phyloP scores from a whole-genome alignment of 2,797 vertebrate genomes.

The Coccyzus lansbergi region DNA sequence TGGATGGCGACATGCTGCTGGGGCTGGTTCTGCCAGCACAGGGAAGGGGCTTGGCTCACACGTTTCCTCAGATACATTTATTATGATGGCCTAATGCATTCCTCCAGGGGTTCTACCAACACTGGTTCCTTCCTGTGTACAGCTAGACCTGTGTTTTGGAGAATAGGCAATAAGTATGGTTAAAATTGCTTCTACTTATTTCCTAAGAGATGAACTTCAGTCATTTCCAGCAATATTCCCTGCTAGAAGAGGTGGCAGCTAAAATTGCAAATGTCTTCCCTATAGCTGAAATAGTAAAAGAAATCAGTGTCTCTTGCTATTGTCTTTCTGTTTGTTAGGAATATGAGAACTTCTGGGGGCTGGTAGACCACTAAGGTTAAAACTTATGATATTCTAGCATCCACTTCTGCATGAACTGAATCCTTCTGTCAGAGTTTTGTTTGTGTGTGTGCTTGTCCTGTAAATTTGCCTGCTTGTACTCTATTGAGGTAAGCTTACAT shows the following conservation, averaged over 20 bases:
- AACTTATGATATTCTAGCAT: not conserved
- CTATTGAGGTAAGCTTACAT: not conserved
- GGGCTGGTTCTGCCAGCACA: not conserved
- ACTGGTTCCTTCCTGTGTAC: not conserved
- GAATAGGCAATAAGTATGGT: not conserved
- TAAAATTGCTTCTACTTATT: not conserved
- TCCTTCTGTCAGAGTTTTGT: not conserved
- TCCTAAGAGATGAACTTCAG: not conserved
- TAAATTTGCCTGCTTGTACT: not conserved
- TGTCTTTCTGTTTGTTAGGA: not conserved
- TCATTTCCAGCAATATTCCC: not conserved
- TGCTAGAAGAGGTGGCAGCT: not conserved
- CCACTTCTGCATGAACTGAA: not conserved
- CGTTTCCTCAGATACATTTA: not conserved
- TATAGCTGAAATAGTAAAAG: not conserved
- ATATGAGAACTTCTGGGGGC: not conserved
- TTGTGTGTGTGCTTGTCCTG: not conserved
- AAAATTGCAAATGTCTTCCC: not conserved
- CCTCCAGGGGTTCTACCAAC: not conserved
- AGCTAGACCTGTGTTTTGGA: not conserved
- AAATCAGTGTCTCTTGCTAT: not conserved
- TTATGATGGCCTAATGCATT: not conserved
- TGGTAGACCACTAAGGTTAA: not conserved
- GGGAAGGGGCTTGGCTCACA: not conserved
- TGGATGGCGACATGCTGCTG: fast-evolving